Evolutionary conservation across 2,797 vertebrate species (phyloP).

Genomic region (Neostethus bicornis): DNA sequence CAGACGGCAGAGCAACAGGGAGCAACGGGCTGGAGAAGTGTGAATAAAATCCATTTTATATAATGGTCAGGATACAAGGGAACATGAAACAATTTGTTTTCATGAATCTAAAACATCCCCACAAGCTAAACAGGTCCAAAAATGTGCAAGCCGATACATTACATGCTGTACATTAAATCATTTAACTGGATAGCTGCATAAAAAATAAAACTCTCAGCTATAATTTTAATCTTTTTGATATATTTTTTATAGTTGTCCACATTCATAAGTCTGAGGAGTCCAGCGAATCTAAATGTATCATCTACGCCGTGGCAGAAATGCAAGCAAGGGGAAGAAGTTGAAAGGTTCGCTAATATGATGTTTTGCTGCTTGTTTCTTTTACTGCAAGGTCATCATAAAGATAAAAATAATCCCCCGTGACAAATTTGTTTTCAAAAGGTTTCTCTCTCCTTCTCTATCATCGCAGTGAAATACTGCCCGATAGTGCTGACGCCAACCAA

Average conservation of each 20-base stretch:
- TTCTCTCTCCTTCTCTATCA: conserved; percentile 79
- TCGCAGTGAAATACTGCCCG: conserved; percentile 69
- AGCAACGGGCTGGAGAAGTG: conserved; percentile 37
- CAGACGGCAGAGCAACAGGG: conserved; percentile 64
- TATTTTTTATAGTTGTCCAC: conserved; percentile 48
- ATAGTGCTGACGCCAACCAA: conserved; percentile 78
- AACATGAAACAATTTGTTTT: conserved; percentile 43
- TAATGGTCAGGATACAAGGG: conserved; percentile 48
- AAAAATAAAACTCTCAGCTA: conserved; percentile 26
- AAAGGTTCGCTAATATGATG: conserved; percentile 71
- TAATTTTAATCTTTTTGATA: conserved; percentile 58
- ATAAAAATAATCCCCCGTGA: conserved; percentile 79
- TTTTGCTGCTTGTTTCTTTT: conserved; percentile 77
- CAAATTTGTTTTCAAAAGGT: conserved; percentile 82
- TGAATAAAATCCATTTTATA: conserved; percentile 59
- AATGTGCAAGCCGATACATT: conserved; percentile 36
- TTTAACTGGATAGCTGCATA: conserved; percentile 25
- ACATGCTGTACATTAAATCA: conserved; percentile 22
- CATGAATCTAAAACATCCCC: conserved; percentile 21
- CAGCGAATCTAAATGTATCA: conserved; percentile 59
- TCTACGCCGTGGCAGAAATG: conserved; percentile 56
- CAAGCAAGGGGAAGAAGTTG: conserved; percentile 56
- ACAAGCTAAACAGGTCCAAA: conserved; percentile 28
- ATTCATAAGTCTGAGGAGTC: conserved; percentile 48
- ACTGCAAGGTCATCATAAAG: conserved; percentile 83